Percentiles rank a stretch among this genome's conserved stretches.
Evolutionary conservation across 2,888 invertebrate species (phyloP).

Genomic region (Ceratothoa steindachneri): DNA sequence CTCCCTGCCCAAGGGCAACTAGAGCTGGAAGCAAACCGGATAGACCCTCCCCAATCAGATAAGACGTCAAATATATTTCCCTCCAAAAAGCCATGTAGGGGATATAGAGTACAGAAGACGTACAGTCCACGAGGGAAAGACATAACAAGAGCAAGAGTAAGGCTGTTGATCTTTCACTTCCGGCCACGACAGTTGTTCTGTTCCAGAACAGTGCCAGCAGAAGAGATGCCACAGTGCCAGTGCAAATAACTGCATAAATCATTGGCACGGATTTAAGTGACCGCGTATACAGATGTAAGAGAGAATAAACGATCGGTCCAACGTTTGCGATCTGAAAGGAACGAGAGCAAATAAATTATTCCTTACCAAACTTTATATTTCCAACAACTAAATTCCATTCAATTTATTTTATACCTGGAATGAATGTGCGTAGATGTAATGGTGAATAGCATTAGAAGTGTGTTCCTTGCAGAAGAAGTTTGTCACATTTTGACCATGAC

Average conservation of each 20-base stretch:
- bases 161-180: conserved; percentile 52
- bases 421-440: too few relatives aligned
- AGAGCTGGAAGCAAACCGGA: conserved; percentile 76
- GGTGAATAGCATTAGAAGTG: too few relatives aligned
- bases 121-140: conserved; percentile 72
- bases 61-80: conserved; percentile 71
- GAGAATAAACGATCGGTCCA: conserved; percentile 69
- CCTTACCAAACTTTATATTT: too few relatives aligned
- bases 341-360: too few relatives aligned
- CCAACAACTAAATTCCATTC: too few relatives aligned
- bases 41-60: conserved; percentile 75
- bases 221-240: conserved; percentile 55
- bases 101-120: conserved; percentile 78
- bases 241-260: conserved; percentile 55
- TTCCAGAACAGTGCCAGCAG: conserved; percentile 58
- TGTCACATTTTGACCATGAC: too few relatives aligned
- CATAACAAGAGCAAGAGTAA: conserved; percentile 64
- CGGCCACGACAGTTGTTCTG: conserved; percentile 55
- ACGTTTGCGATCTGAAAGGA: conserved; percentile 72
- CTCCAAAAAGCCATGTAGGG: conserved; percentile 70
- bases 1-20: conserved; percentile 72
- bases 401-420: too few relatives aligned
- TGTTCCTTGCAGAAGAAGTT: too few relatives aligned
- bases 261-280: conserved; percentile 49
- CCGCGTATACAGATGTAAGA: conserved; percentile 38